Evolutionary conservation across 2,888 invertebrate genomes (phyloP).

Genomic region (Dioctria rufipes): DNA sequence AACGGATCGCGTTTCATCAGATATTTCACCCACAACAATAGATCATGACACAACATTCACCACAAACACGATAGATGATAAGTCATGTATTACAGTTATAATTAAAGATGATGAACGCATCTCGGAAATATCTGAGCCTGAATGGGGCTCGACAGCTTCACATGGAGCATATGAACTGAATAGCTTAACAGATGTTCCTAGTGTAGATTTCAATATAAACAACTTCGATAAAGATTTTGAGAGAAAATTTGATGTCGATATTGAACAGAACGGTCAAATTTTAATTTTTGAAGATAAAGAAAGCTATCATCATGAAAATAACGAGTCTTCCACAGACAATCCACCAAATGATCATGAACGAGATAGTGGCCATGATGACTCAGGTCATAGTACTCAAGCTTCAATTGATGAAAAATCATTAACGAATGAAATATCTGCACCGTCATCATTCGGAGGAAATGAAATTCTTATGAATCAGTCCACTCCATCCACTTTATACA

Average conservation of each 20-base stretch:
- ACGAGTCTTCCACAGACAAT: constrained; percentile 31
- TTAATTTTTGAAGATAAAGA: constrained; percentile 4
- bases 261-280: background rate
- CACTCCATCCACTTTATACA: constrained; percentile 45
- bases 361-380: constrained; percentile 57
- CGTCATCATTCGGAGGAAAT: constrained; percentile 22
- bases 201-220: constrained; percentile 57
- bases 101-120: constrained; percentile 61
- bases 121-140: constrained; percentile 62
- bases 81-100: constrained; percentile 60
- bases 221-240: constrained; percentile 45
- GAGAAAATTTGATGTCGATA: constrained; percentile 6
- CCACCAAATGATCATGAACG: constrained; percentile 20
- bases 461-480: constrained; percentile 54
- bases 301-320: background rate
- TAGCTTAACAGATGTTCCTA: constrained; percentile 60
- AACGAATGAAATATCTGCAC: constrained; percentile 51
- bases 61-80: constrained; percentile 60
- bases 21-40: constrained; percentile 59
- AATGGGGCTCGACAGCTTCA: constrained; percentile 60
- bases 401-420: constrained; percentile 56
- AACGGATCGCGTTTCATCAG: constrained; percentile 58
- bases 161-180: constrained; percentile 57
- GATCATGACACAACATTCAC: constrained; percentile 61
- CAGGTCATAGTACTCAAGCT: constrained; percentile 57